Conservation (phyloP, 2,888 invertebrate species). For the Xylota segnis region DNA sequence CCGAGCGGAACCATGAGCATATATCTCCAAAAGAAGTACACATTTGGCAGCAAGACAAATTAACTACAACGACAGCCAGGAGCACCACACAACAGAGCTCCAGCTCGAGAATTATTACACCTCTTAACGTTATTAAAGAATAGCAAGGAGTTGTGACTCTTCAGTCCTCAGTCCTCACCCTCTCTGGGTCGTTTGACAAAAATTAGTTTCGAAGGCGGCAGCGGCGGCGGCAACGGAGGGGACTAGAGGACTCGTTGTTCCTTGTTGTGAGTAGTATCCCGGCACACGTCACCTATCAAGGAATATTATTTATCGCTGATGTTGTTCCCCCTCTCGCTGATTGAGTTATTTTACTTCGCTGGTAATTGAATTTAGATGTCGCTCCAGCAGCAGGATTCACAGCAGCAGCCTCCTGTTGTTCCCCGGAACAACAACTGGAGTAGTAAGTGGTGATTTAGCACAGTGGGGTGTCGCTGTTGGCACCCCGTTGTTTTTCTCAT, state of each 20-base stretch:
- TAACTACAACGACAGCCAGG: conserved; percentile 36
- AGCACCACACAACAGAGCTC: conserved; percentile 15
- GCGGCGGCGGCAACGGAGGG: no score
- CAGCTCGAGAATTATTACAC: conserved; percentile 68
- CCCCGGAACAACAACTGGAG: conserved; percentile 65
- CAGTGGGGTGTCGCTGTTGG: conserved; percentile 79
- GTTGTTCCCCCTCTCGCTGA: conserved; percentile 67
- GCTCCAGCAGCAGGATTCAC: conserved; percentile 49
- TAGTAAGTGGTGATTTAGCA: conserved; percentile 83
- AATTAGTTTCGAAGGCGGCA: conserved; percentile 54
- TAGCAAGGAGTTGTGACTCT: conserved; percentile 7
- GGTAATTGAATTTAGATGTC: conserved; percentile 78
- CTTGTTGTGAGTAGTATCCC: conserved; percentile 24
- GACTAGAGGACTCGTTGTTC: conserved; percentile 4
- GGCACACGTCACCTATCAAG: conserved; percentile 74
- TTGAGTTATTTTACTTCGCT: conserved; percentile 74
- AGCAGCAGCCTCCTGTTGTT: conserved; percentile 70
- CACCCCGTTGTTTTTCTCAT: conserved; percentile 68
- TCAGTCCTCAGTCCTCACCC: no score
- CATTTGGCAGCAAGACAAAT: conserved; percentile 59
- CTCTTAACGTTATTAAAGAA: conserved; percentile 72
- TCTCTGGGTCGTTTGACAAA: conserved; percentile 36
- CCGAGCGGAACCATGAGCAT: conserved; percentile 35
- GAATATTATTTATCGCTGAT: conserved; percentile 70
- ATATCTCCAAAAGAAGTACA: conserved; percentile 34